Conservation (phyloP, 2,888 invertebrate species). For the Heliconius cydno region DNA sequence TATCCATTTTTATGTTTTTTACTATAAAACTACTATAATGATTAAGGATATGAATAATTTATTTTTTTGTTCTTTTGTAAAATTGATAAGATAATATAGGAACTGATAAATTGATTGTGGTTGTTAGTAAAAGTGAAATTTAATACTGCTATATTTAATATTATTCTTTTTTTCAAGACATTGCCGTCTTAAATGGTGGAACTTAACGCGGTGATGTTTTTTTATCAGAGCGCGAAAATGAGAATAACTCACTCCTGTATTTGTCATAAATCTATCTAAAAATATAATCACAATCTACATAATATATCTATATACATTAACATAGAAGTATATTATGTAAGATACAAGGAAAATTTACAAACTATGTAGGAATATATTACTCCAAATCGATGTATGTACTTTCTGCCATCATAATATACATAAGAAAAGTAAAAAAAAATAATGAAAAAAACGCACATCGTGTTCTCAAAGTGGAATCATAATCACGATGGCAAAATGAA, state of each 20-base stretch:
- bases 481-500: constrained; percentile 23
- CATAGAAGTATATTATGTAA: too few species aligned
- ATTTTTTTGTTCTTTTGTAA: not conserved
- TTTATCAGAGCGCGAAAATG: too few species aligned
- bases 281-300: too few species aligned
- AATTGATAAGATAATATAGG: not conserved
- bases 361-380: too few species aligned
- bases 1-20: not conserved
- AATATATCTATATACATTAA: too few species aligned
- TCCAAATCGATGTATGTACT: too few species aligned
- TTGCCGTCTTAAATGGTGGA: too few species aligned
- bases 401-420: not conserved
- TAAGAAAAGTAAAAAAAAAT: not conserved
- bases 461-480: constrained; percentile 27
- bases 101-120: not conserved
- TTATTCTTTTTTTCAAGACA: not conserved
- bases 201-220: too few species aligned
- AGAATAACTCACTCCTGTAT: too few species aligned
- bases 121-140: constrained; percentile 2
- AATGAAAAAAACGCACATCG: not conserved
- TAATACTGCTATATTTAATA: not conserved
- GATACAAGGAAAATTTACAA: too few species aligned
- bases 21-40: not conserved
- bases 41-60: not conserved
- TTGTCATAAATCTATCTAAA: too few species aligned